These are phyloP conservation scores for Nothoprocta pentlandii DNA, from an alignment of 2,113 vertebrate species.

Conservation along the genomic window DNA sequence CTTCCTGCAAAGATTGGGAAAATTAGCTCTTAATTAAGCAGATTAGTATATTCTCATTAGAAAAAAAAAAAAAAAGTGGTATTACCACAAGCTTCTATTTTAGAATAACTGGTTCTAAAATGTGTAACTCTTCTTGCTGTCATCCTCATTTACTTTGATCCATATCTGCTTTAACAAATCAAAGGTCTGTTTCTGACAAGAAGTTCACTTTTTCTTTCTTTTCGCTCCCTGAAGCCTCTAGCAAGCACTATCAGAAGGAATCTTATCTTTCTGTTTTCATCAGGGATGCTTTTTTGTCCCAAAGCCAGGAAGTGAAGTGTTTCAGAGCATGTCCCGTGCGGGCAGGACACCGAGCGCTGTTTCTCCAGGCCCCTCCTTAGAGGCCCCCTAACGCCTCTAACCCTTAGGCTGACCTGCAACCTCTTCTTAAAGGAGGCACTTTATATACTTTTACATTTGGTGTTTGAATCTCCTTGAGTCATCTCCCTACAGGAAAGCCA, in stretches of 20 bases:
- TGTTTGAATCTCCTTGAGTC: background rate
- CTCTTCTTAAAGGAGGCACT: background rate
- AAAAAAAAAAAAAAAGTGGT: background rate
- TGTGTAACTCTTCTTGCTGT: background rate
- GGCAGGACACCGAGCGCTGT: background rate
- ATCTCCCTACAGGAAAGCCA: background rate
- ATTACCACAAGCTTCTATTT: background rate
- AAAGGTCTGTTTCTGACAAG: background rate
- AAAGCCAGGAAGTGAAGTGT: background rate
- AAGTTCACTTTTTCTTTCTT: background rate
- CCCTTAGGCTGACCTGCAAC: background rate
- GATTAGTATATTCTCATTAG: background rate
- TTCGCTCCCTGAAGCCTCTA: background rate
- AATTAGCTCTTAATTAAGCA: conserved; percentile 26
- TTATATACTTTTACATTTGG: background rate
- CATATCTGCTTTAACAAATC: background rate
- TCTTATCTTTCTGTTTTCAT: background rate
- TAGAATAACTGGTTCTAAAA: background rate
- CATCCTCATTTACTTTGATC: background rate
- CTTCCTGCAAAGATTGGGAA: background rate
- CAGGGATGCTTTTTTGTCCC: background rate
- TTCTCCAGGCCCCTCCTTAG: background rate
- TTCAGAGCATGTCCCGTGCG: background rate
- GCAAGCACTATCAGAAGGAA: background rate
- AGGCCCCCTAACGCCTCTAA: background rate